These are phyloP conservation scores for Rhodeus uyekii DNA, from an alignment of 2,797 vertebrate genomes.

Conservation along the genomic window DNA sequence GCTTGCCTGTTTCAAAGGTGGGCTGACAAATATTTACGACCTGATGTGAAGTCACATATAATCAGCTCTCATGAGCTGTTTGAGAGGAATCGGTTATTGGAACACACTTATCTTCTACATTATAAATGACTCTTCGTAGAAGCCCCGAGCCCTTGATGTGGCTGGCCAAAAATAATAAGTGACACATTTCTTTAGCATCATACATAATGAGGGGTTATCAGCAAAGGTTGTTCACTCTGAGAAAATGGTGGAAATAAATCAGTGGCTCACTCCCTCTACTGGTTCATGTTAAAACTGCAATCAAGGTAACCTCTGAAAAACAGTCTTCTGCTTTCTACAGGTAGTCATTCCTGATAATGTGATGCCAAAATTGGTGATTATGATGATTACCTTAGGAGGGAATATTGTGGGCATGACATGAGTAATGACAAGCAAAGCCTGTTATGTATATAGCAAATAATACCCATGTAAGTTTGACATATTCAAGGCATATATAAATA, in stretches of 20 bases:
- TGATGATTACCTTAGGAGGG: neutral
- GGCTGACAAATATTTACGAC: constrained; percentile 82
- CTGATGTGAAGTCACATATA: constrained; percentile 77
- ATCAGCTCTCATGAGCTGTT: constrained; percentile 74
- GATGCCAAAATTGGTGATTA: neutral
- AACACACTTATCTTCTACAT: constrained; percentile 75
- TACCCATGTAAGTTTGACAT: neutral
- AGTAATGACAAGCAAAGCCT: neutral
- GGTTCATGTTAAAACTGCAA: constrained; percentile 75
- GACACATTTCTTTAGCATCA: constrained; percentile 77
- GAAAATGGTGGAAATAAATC: constrained; percentile 72
- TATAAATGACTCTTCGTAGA: constrained; percentile 75
- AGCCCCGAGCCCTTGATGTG: constrained; percentile 71
- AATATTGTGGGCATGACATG: neutral
- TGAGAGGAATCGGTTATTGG: constrained; percentile 70
- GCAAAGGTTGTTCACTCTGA: constrained; percentile 62
- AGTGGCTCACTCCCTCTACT: constrained; percentile 78
- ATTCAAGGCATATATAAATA: neutral
- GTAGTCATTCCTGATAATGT: neutral
- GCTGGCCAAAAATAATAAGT: constrained; percentile 80
- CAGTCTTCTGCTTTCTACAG: neutral
- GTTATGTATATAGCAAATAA: too few relatives aligned
- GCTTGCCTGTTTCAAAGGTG: constrained; percentile 79
- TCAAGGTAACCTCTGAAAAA: constrained; percentile 6
- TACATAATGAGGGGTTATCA: constrained; percentile 68